Evolutionary conservation across 2,113 vertebrate species (phyloP), one percentile per base, ranked within the genome.

Genomic region (Plecturocebus donacophilus): DNA sequence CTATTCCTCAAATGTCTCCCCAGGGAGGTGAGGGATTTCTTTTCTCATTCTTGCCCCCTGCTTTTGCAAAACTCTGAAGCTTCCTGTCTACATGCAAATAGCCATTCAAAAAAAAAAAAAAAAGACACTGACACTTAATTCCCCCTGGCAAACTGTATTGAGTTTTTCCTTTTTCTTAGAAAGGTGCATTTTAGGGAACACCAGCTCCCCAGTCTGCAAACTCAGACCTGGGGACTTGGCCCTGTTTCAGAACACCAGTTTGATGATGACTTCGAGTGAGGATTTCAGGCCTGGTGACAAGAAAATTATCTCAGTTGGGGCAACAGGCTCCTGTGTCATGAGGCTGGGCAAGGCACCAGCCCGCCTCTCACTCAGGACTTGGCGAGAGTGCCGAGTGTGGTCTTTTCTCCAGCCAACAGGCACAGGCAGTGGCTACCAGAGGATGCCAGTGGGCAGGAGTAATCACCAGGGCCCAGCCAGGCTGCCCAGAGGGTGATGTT

Each of bases 71-170:
- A 93, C 40, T 94, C 82, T 25, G 45, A 86, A 90, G 47, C 42
- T 96, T 97, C 92, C 96, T 97, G 87, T 83, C 64, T 93, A 66
- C 5, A 66, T 95, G 83, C 83, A 96, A 96, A 93, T 71, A 97
- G 77, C 58, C 52, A 94, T 87, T 96, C 6, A 42, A 45, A 38
- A n/a, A 40, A 90, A 70, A 90, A 90, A 35, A 84, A 40, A 66
- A 25, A n/a, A 81, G 4, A 35, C 0, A 5, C 6, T 66, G 76
- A 70, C 66, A 94, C 1, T 1, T 27, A 61, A 66, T 81, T 96
- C 64, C 81, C 52, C 42, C 79, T 0, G 45, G 85, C 88, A 91
- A 9, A 75, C 45, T 58, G 8, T 12, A 91, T 91, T 32, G 47
- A 52, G 77, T 61, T 89, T 25, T 95, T 42, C 35, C 56, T 45